phyloP scores from a whole-genome alignment of 2,113 vertebrate species.

The Bujurquina vittata region DNA sequence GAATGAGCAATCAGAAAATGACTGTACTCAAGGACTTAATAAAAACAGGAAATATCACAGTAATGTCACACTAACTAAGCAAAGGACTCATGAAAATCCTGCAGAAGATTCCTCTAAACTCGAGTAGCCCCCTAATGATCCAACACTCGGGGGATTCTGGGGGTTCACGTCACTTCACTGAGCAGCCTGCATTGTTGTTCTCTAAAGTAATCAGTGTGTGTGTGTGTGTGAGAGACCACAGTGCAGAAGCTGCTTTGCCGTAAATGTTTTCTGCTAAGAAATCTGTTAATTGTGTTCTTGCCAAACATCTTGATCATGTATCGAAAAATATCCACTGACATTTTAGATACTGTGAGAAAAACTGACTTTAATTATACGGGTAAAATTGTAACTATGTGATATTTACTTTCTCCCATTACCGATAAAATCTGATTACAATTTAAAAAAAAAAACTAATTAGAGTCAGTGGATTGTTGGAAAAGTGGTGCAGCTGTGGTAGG shows the following conservation, averaged over 20 bases:
- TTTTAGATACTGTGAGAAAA: not conserved
- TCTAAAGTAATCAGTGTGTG: not conserved
- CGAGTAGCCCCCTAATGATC: not conserved
- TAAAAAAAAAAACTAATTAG: not conserved
- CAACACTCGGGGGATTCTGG: not conserved
- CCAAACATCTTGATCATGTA: not conserved
- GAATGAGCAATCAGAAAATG: not conserved
- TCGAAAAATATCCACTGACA: not conserved
- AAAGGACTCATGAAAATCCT: not conserved
- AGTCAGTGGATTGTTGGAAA: not conserved
- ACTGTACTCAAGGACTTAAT: not conserved
- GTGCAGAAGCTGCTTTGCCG: not conserved
- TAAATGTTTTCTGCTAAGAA: not conserved
- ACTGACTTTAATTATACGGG: not conserved
- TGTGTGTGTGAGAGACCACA: not conserved
- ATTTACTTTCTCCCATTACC: not conserved
- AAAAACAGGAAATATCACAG: not conserved
- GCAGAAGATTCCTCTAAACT: not conserved
- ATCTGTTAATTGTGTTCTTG: slow-evolving; percentile 1
- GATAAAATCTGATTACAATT: not conserved
- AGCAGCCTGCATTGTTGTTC: not conserved
- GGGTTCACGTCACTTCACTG: not conserved
- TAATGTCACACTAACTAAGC: not conserved
- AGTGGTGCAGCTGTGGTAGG: not conserved
- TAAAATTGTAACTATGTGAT: not conserved